Conservation (phyloP, 37 sponge, comb jelly and placozoan species). For the Spongilla lacustris region DNA sequence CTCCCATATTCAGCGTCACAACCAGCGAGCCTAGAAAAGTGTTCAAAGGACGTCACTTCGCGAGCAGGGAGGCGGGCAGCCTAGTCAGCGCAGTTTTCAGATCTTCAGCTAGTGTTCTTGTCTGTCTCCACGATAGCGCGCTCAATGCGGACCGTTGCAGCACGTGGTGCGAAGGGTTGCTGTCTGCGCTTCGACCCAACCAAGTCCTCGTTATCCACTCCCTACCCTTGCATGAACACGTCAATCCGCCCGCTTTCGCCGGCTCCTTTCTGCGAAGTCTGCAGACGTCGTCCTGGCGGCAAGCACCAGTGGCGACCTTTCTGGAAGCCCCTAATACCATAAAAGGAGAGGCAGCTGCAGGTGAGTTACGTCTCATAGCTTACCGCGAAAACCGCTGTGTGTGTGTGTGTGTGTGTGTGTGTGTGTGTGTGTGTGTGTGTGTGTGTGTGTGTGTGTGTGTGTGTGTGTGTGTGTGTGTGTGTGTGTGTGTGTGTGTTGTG, state of each 20-base stretch:
- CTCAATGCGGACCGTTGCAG: constrained; percentile 34
- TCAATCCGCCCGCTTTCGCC: constrained; percentile 25
- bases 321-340: constrained; percentile 62
- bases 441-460: neutral
- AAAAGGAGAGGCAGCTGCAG: constrained; percentile 69
- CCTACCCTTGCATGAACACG: constrained; percentile 22
- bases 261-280: constrained; percentile 13
- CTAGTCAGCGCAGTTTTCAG: neutral
- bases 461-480: neutral
- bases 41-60: constrained; percentile 32
- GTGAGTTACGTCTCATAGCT: constrained; percentile 3
- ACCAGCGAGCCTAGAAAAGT: neutral
- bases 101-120: neutral
- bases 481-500: neutral
- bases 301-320: constrained; percentile 7
- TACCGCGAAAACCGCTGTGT: neutral
- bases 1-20: neutral
- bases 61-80: neutral
- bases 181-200: constrained; percentile 4
- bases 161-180: constrained; percentile 37
- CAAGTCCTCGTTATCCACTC: constrained; percentile 33
- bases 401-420: neutral
- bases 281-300: constrained; percentile 41
- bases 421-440: neutral
- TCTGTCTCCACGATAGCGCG: constrained; percentile 29